Evolutionary conservation across 2,113 vertebrate genomes (phyloP).

Genomic region (Hemibagrus wyckioides): DNA sequence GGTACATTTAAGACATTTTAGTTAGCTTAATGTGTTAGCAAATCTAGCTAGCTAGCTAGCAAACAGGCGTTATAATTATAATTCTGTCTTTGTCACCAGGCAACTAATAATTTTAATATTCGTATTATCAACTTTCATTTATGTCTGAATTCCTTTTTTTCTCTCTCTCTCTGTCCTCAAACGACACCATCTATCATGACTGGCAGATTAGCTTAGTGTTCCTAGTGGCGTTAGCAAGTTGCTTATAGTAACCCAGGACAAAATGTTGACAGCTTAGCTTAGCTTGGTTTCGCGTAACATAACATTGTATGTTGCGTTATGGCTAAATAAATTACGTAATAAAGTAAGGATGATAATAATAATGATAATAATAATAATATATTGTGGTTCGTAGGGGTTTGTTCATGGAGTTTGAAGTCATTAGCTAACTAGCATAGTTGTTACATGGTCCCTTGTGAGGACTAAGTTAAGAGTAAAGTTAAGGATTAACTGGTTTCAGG

Average conservation of each 20-base stretch:
- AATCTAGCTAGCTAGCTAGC: background rate
- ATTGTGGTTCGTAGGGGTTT: background rate
- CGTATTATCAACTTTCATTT: background rate
- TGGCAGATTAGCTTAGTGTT: constrained; percentile 25
- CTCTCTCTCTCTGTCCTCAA: background rate
- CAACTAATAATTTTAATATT: background rate
- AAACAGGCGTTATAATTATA: background rate
- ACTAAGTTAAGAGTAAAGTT: background rate
- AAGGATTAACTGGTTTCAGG: background rate
- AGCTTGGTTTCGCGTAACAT: background rate
- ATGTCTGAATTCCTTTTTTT: background rate
- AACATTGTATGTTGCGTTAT: background rate
- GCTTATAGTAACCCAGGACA: background rate
- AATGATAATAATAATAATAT: background rate
- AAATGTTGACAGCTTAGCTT: background rate
- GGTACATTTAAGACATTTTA: background rate
- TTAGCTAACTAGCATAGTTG: background rate
- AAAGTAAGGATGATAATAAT: too few relatives aligned
- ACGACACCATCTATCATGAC: background rate
- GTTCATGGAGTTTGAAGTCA: background rate
- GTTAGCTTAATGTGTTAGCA: background rate
- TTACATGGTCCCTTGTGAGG: background rate
- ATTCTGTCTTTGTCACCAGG: too few relatives aligned
- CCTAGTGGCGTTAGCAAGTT: background rate
- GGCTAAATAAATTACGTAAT: background rate